Evolutionary conservation across 2,888 invertebrate species (phyloP).

Genomic region (Synanthedon formicaeformis): DNA sequence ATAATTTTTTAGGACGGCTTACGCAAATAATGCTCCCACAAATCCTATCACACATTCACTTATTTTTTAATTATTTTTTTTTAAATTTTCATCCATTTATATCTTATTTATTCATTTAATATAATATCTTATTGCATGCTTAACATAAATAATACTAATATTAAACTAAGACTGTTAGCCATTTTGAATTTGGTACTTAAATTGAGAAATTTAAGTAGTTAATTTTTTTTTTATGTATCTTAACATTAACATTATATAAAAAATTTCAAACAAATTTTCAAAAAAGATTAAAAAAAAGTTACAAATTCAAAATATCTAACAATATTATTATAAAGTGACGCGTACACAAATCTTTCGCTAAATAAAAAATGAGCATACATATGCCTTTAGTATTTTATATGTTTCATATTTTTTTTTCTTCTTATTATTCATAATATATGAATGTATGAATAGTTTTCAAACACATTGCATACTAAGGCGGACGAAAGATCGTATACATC

Average conservation of each 20-base stretch:
- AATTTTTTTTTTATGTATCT: too few species aligned
- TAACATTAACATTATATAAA: too few species aligned
- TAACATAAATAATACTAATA: slow-evolving; percentile 59
- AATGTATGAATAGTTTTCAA: neutral
- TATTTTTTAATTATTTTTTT: slow-evolving; percentile 36
- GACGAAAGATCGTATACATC: slow-evolving; percentile 18
- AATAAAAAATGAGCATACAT: slow-evolving; percentile 4
- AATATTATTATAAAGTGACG: slow-evolving; percentile 29
- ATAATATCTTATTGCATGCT: slow-evolving; percentile 52
- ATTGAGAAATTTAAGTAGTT: slow-evolving; percentile 4
- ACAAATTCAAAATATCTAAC: slow-evolving; percentile 38
- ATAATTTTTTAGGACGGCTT: slow-evolving; percentile 34
- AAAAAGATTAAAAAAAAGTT: slow-evolving; percentile 4
- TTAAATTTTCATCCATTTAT: slow-evolving; percentile 13
- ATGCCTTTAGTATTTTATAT: too few species aligned
- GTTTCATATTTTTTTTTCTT: neutral
- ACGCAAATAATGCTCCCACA: slow-evolving; percentile 24
- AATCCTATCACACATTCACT: slow-evolving; percentile 32
- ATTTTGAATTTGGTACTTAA: slow-evolving; percentile 30
- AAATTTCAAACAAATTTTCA: too few species aligned
- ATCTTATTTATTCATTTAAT: slow-evolving; percentile 22
- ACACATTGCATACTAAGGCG: slow-evolving; percentile 4
- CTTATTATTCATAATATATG: neutral
- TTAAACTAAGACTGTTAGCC: slow-evolving; percentile 21
- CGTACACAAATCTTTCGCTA: slow-evolving; percentile 1